Base-by-base conservation (phyloP, 1,140 invertebrate genomes). In the Campoletis sonorensis region DNA sequence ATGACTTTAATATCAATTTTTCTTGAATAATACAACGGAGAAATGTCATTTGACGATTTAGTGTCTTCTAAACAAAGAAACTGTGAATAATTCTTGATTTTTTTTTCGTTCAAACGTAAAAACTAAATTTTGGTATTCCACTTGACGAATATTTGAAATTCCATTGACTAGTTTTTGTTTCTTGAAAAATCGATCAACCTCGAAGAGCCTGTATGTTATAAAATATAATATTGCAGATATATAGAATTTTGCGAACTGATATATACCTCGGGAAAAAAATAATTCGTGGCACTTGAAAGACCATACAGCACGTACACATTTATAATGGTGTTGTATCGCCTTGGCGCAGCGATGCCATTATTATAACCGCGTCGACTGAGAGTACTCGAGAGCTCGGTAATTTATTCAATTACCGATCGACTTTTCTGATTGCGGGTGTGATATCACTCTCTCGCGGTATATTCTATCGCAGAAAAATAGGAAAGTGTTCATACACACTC, bases 321-420 rank as follows among this genome's bases (percentile, higher is more conserved):
- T n/a, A 68, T 79, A 45, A 68, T 45, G 21, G 30, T 58, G 26
- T 58, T 73, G 23, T 73, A 73, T 49, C 72, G 51, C 26, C 49
- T 27, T 4, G 4, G 18, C 18, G 72, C 54, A 13, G 54, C 21
- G 21, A 40, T 81, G 75, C 79, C 75, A 81, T 76, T 81, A 81
- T 68, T 75, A 81, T 81, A 68, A 58, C 18, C n/a, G 54, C 54
- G 54, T 67, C 0, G 1, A 26, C 61, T 15, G 61, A 15, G 23
- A 58, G 70, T 51, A 26, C 23, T 3, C 61, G 79, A 81, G 75
- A 82, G 83, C 82, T 71, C 73, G 85, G 85, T 89, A 88, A 90
- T 90, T 90, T 89, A 89, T 89, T 88, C 87, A 87, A 91, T 90
- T 84, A 86, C 82, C 87, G 88, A 90, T 89, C 85, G 87, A 86